phyloP scores from a whole-genome alignment of 1,140 invertebrate species.

The Heterodera carotae region DNA sequence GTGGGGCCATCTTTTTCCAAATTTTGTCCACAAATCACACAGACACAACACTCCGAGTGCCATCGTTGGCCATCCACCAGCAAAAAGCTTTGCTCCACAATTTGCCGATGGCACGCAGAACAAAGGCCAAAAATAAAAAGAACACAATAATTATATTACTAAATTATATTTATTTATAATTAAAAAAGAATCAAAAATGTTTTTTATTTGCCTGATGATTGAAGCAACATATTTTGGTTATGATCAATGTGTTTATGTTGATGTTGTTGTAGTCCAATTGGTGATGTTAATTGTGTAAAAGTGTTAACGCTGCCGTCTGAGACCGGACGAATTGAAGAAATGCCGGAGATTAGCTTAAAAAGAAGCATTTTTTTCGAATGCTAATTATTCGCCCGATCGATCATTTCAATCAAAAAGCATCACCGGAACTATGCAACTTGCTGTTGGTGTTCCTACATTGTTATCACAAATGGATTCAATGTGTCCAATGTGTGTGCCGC shows the following conservation, averaged over 20 bases:
- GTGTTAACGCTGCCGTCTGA: neutral
- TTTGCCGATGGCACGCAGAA: conserved; percentile 28
- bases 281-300: neutral
- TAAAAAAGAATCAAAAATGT: too few species aligned
- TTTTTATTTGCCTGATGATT: neutral
- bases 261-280: neutral
- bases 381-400: too few species aligned
- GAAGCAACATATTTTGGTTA: neutral
- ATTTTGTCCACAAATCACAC: conserved; percentile 31
- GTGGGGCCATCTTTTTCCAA: conserved; percentile 29
- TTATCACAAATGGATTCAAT: neutral
- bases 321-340: neutral
- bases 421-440: neutral
- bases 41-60: conserved; percentile 40
- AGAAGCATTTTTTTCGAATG: too few species aligned
- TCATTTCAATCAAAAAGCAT: neutral
- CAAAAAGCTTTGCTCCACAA: conserved; percentile 37
- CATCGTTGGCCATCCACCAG: conserved; percentile 38
- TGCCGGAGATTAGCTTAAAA: neutral
- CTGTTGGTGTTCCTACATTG: neutral
- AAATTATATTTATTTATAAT: too few species aligned
- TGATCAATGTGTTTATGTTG: neutral
- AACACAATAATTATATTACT: too few species aligned
- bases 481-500: neutral
- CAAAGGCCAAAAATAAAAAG: conserved; percentile 25